phyloP scores from a whole-genome alignment of 2,113 vertebrate species.

The Pheucticus melanocephalus region DNA sequence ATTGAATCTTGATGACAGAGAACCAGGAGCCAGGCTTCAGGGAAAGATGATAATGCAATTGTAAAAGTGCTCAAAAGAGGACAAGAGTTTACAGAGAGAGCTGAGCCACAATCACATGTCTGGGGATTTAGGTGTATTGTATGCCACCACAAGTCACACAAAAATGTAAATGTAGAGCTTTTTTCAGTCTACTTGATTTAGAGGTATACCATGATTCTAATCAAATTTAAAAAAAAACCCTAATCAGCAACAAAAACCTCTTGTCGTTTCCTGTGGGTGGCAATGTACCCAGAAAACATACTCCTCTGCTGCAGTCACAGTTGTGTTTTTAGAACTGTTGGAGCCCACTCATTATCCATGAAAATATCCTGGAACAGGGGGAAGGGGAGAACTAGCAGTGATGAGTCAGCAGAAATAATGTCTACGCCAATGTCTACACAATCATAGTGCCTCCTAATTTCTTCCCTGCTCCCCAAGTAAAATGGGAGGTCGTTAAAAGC shows the following conservation, averaged over 20 bases:
- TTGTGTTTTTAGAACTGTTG: not conserved
- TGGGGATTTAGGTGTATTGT: not conserved
- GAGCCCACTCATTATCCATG: not conserved
- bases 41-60: not conserved
- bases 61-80: not conserved
- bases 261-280: not conserved
- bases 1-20: not conserved
- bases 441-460: not conserved
- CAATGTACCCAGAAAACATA: slow-evolving; percentile 20
- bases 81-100: not conserved
- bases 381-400: not conserved
- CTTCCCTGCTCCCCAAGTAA: not conserved
- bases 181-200: not conserved
- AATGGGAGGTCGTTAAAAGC: not conserved
- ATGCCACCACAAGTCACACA: not conserved
- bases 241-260: not conserved
- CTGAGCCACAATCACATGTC: not conserved
- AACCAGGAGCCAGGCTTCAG: not conserved
- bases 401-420: not conserved
- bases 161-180: not conserved
- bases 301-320: not conserved
- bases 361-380: not conserved
- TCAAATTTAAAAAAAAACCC: not conserved
- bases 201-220: not conserved
- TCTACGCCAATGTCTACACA: not conserved